Base-by-base conservation (phyloP, 2,113 vertebrate genomes). In the Callorhinus ursinus region DNA sequence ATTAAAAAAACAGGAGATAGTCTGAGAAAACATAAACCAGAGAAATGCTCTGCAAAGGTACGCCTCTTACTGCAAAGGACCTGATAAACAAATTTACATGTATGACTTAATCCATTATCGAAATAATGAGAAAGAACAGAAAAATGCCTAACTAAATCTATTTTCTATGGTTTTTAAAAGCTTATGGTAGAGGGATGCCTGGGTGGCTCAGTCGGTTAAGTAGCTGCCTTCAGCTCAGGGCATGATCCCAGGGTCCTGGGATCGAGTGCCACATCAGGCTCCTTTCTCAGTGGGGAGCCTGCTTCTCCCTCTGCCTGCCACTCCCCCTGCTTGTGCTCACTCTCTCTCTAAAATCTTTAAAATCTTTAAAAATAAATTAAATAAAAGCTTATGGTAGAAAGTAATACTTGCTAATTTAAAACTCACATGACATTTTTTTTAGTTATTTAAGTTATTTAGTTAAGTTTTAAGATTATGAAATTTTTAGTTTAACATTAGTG, bases 61-160 rank as follows among this genome's bases (percentile, higher is more conserved):
- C 22, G n/a, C 24, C 36, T 39, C 74, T 39, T 49, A 46, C 19
- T 7, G 28, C 71, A n/a, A 46, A 86, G 81, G 24, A n/a, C 24
- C 55, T 49, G 67, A 49, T 51, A 83, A 53, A 51, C 5, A 88
- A 55, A 90, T 31, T 51, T 53, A 74, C 1, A 61, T 49, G 7
- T 22, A 39, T 46, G 14, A 61, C 3, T 88, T 63, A 88, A 79
- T 63, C 57, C 22, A 83, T 31, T 51, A 49, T 53, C n/a, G 19
- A 93, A 80, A 82, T n/a, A 81, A 84, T 26, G 69, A 26, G 15
- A 87, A 92, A 92, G 12, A 67, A 92, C n/a, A 88, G 81, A 90
- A 74, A 1, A n/a, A 79, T 36, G 31, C 28, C 42, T 74, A 76
- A 71, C 36, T 24, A 90, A 36, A 77, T 49, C 57, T 59, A 65